These are phyloP conservation scores for Bombus ignitus DNA, from an alignment of 1,140 invertebrate species.

Conservation along the genomic window DNA sequence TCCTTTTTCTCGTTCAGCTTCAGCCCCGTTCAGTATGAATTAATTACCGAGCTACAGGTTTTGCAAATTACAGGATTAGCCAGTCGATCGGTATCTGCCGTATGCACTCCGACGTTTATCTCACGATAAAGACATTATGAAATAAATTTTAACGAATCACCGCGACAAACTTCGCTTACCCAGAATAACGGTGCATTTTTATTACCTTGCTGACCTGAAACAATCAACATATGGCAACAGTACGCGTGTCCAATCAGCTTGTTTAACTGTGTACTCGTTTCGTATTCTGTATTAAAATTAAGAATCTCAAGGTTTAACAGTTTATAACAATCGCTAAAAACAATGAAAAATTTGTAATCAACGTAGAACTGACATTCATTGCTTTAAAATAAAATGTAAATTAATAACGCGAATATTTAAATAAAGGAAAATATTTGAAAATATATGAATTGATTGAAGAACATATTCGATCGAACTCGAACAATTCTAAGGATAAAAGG, in stretches of 20 bases:
- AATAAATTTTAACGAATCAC: constrained; percentile 39
- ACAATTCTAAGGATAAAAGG: too few relatives aligned
- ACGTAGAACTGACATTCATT: too few relatives aligned
- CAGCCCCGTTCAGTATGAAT: background rate
- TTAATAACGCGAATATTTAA: too few relatives aligned
- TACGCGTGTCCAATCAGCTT: background rate
- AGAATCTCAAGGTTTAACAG: background rate
- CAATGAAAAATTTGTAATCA: background rate
- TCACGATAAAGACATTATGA: background rate
- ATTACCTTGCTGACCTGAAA: constrained; percentile 57
- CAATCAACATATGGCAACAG: constrained; percentile 38
- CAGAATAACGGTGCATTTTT: constrained; percentile 58
- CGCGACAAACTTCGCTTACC: constrained; percentile 37
- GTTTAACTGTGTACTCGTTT: background rate
- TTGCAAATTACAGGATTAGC: background rate
- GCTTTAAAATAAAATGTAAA: too few relatives aligned
- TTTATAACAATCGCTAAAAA: background rate
- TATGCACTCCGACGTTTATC: background rate
- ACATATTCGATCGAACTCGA: too few relatives aligned
- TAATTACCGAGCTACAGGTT: background rate
- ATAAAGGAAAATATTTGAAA: too few relatives aligned
- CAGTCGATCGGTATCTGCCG: background rate
- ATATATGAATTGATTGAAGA: too few relatives aligned
- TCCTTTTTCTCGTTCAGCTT: background rate
- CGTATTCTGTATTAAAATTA: background rate